Evolutionary conservation across 2,888 invertebrate genomes (phyloP).

Genomic region (Oscheius sp.): DNA sequence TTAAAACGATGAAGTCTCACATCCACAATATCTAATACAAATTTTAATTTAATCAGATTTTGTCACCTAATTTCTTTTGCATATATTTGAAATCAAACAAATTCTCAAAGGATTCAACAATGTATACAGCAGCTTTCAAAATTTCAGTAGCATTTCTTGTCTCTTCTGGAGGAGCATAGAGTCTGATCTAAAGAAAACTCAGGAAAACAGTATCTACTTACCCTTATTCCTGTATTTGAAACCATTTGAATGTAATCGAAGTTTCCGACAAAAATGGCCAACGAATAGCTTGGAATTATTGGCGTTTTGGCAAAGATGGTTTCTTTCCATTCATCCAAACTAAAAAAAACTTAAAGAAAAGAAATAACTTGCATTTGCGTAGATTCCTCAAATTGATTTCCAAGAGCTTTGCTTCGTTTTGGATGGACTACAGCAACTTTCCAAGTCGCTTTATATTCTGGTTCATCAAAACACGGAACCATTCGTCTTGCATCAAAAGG

Average conservation of each 20-base stretch:
- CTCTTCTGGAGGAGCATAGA: no score
- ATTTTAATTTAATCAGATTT: no score
- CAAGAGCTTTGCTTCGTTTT: background rate
- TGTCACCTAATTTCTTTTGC: conserved; percentile 89
- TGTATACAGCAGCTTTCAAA: conserved; percentile 75
- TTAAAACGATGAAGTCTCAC: background rate
- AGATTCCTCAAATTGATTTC: background rate
- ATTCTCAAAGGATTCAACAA: conserved; percentile 75
- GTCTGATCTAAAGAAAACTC: background rate
- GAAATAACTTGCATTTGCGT: no score
- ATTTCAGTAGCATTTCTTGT: conserved; percentile 74
- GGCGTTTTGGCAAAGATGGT: conserved; percentile 75
- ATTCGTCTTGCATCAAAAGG: background rate
- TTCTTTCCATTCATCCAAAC: conserved; percentile 72
- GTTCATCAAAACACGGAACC: conserved; percentile 4
- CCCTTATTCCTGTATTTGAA: background rate
- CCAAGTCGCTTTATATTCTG: background rate
- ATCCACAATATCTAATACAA: background rate
- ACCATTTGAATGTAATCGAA: conserved; percentile 71
- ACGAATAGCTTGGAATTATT: conserved; percentile 86
- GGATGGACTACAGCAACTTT: background rate
- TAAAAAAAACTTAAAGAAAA: no score
- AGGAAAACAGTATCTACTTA: background rate
- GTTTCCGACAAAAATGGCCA: conserved; percentile 87
- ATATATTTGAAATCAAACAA: conserved; percentile 88